Evolutionary conservation across 2,888 invertebrate species (phyloP), one percentile per base, ranked within the genome.

Genomic region (Diaphora mendica): DNA sequence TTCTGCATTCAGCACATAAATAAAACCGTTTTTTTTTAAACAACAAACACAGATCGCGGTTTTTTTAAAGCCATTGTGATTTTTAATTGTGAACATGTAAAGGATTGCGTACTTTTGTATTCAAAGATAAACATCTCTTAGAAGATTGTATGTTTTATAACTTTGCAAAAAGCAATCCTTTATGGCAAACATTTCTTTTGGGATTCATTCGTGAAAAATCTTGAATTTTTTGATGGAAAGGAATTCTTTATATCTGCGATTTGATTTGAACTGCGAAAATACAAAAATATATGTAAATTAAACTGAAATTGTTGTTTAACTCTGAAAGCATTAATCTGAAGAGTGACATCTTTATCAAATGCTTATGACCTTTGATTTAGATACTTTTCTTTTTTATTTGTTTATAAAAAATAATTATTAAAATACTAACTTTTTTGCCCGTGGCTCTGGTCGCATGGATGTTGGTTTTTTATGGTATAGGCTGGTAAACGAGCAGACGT

Each of bases 71-170:
- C 77, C 68, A 76, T 83, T 81, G 82, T 85, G 82, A 71, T 42
- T 73, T 71, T 30, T 80, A 82, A 82, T 81, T 79, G 74, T 77
- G 72, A 73, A 80, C 79, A 82, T 78, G 82, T 82, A 86, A 88
- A 88, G 86, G 85, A 84, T 89, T 86, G 85, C 79, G 81, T 79
- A 83, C 82, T 86, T 88, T 86, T 83, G 76, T 65, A 59, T 69
- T 70, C 73, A 80, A 73, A 81, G 87, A 86, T 86, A 85, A 70
- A 42, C 13, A 82, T 85, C 83, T 80, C 30, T 73, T 39, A 59
- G 51, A 66, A 20, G 39, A 7, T 42, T 26, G 59, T 66, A 11
- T 72, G 26, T 65, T 71, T 70, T 62, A 5, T 13, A 30, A 59
- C 15, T 62, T 62, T 30, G 59, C 59, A 62, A 62, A 62, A 59